phyloP scores from a whole-genome alignment of 2,797 vertebrate genomes.

The Leptatherina wallacei region DNA sequence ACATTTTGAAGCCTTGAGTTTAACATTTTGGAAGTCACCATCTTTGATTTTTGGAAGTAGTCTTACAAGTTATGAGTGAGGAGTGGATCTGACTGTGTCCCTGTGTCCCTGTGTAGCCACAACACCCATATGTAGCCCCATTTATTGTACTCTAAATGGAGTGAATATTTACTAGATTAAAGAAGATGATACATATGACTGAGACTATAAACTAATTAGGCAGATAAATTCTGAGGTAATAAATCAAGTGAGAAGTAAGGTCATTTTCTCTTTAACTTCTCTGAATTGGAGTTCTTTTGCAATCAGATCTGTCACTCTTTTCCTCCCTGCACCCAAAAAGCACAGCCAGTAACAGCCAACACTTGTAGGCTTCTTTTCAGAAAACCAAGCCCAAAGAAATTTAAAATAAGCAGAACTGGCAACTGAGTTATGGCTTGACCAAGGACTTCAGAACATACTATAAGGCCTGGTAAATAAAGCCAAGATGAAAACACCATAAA shows the following conservation, averaged over 20 bases:
- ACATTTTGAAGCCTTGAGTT: neutral
- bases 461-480: neutral
- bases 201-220: neutral
- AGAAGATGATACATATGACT: neutral
- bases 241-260: neutral
- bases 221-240: neutral
- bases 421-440: neutral
- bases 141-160: neutral
- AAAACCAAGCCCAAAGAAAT: neutral
- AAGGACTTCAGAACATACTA: neutral
- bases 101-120: too few species aligned
- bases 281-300: neutral
- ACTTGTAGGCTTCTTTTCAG: neutral
- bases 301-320: neutral
- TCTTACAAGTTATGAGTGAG: neutral
- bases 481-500: neutral
- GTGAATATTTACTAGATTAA: neutral
- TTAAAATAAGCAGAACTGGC: neutral
- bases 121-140: neutral
- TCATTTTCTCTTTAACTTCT: neutral
- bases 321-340: neutral
- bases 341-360: neutral
- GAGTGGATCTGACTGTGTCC: neutral
- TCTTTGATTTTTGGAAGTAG: neutral
- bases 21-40: neutral